Base-by-base conservation (phyloP, 1,140 invertebrate species). In the Sitobion miscanthi region DNA sequence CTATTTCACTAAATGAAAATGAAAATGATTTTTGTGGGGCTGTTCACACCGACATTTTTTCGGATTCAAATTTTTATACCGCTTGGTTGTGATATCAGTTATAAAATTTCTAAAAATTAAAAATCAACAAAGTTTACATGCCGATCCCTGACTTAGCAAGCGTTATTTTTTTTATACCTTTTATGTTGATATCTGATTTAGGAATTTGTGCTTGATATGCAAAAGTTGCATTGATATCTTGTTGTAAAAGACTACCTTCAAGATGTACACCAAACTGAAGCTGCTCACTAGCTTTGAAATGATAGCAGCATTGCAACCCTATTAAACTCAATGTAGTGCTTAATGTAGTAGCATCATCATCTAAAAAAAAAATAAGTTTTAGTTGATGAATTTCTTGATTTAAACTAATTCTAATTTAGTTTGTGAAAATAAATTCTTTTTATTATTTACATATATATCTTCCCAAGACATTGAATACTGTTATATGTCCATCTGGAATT, bases 161-260 rank as follows among this genome's bases (percentile, higher is more conserved):
- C 38, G 38, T 38, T 38, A 35, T 35, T 30, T 91, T 69, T 35
- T 54, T 57, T 5, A 94, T 95, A 98, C 98, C 98, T 97, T 97
- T 98, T 95, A 99, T 99, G 20, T 97, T 96, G 94, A 99, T 96
- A 95, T 99, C 98, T 87, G 98, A 98, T 95, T 99, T 99, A 38
- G 99, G 98, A 95, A 99, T 96, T 95, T 99, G 99, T 92, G 99
- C 96, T 96, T 99, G 99, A 95, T 99, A 99, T 38, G 97, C 99
- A 94, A 99, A 96, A 2, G 98, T 98, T 62, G 98, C 98, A n/a
- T 97, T 97, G 11, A 98, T 97, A 95, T 99, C 99, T 95, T 98
- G 97, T 95, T 98, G 97, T 95, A 98, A 96, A 93, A 97, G 96
- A 95, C 98, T 98, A 20, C 98, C 97, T 95, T 98, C 98, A 93